Conservation (phyloP, 2,888 invertebrate genomes). For the Bombyx huttoni region DNA sequence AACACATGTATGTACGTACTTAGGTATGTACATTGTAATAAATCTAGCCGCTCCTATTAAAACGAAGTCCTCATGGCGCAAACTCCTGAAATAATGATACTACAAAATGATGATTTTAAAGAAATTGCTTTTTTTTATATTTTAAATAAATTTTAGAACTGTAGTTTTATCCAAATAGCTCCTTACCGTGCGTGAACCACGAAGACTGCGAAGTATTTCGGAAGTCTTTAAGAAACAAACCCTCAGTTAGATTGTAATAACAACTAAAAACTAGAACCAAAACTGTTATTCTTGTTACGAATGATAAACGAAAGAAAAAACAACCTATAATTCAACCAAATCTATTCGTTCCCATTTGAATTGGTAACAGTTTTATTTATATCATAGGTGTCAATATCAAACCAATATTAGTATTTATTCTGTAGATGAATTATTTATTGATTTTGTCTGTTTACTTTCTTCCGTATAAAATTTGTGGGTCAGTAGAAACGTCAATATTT, state of each 20-base stretch:
- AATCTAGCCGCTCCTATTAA: background rate
- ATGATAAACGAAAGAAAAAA: conserved; percentile 2
- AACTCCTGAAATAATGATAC: background rate
- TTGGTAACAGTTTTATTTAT: conserved; percentile 16
- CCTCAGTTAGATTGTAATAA: too few relatives aligned
- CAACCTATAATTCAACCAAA: background rate
- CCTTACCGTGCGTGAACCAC: too few relatives aligned
- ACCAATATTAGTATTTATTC: conserved; percentile 50
- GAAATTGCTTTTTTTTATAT: too few relatives aligned
- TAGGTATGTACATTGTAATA: background rate
- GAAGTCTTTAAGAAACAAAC: too few relatives aligned
- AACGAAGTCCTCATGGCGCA: background rate
- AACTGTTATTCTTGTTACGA: background rate
- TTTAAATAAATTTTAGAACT: too few relatives aligned
- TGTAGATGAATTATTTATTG: conserved; percentile 53
- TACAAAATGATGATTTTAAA: too few relatives aligned
- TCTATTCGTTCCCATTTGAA: conserved; percentile 6
- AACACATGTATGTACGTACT: background rate
- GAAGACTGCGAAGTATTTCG: too few relatives aligned
- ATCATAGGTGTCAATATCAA: conserved; percentile 52
- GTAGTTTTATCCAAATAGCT: too few relatives aligned
- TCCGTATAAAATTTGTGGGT: conserved; percentile 56
- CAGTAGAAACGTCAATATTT: conserved; percentile 45
- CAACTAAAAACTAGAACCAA: too few relatives aligned
- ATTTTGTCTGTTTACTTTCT: conserved; percentile 54